Base-by-base conservation (phyloP, 2,888 invertebrate species). In the Leptothorax acervorum region DNA sequence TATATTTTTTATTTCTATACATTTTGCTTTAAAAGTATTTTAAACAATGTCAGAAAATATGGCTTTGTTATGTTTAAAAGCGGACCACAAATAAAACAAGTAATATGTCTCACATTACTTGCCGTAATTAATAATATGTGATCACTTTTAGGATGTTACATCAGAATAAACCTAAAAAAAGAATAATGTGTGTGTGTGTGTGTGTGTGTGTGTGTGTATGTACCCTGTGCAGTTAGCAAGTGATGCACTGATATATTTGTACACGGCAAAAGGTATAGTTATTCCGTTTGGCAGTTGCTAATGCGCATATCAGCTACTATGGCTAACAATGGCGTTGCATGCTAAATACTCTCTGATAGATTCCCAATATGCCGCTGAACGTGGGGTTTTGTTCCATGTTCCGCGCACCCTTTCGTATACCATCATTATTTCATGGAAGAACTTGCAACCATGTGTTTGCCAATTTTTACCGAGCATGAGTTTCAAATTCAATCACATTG, bases 311-410 rank as follows among this genome's bases (percentile, higher is more conserved):
- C 85, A 55, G 9, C 73, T 70, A 23, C 71, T 79, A 53, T 62
- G 70, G 78, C 60, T 84, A 79, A 76, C 63, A 85, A 85, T 75
- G 55, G 42, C 81, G 83, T 81, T 84, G 79, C 87, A 78, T 82
- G 88, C 87, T 90, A 87, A 89, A 90, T 86, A 90, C 89, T 91
- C 90, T 86, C 86, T 90, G 68, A 91, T 91, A 91, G 89, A 90
- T 91, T 89, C 83, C 73, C 70, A 63, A 88, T 85, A 82, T 70
- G 68, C n/a, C 0, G 53, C 15, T 18, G 55, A 39, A 55, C 55
- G 55, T 23, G 23, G 45, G 42, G 15, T 71, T 79, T 57, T 62
- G 42, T 70, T 83, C 39, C 23, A 9, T 57, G 42, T n/a, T 35
- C 31, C 12, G 12, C 45, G 12, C 53, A 42, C 11, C 15, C 23